phyloP scores from a whole-genome alignment of 1,140 invertebrate genomes.

The Macrosteles quadrilineatus region DNA sequence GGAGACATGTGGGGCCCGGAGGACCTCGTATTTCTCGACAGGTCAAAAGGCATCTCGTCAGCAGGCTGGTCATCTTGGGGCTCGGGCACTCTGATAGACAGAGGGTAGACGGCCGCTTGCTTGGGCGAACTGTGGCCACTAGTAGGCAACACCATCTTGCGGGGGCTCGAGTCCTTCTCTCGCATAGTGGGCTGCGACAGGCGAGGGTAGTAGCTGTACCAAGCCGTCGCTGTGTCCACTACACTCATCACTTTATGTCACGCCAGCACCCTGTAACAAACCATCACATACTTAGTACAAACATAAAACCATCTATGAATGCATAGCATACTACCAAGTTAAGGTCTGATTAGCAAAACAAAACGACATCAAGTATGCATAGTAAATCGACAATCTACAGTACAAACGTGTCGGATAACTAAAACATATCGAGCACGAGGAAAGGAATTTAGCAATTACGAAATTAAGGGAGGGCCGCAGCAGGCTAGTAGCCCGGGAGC shows the following conservation, averaged over 20 bases:
- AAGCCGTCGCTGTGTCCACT: conserved; percentile 44
- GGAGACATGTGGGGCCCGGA: conserved; percentile 50
- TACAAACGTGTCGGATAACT: too few relatives aligned
- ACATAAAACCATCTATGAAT: too few relatives aligned
- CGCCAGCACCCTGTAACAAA: conserved; percentile 37
- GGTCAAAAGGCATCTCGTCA: conserved; percentile 60
- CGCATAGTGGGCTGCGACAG: conserved; percentile 57
- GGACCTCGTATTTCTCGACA: conserved; percentile 53
- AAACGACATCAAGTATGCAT: too few relatives aligned
- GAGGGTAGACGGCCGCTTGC: conserved; percentile 68
- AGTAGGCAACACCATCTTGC: conserved; percentile 65
- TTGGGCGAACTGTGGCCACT: conserved; percentile 63
- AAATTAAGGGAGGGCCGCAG: background rate
- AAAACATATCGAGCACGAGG: too few relatives aligned
- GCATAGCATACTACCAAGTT: too few relatives aligned
- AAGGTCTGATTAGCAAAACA: too few relatives aligned
- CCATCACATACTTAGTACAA: too few relatives aligned
- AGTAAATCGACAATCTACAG: too few relatives aligned
- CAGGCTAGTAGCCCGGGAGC: background rate
- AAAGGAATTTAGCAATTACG: too few relatives aligned
- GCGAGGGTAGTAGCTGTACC: conserved; percentile 46
- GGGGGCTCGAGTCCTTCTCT: conserved; percentile 76
- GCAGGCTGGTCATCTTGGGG: conserved; percentile 42
- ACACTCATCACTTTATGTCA: conserved; percentile 42
- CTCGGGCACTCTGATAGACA: conserved; percentile 58